These are phyloP conservation scores for Pachycephus smyrnensis DNA, from an alignment of 2,888 invertebrate species.

Conservation along the genomic window DNA sequence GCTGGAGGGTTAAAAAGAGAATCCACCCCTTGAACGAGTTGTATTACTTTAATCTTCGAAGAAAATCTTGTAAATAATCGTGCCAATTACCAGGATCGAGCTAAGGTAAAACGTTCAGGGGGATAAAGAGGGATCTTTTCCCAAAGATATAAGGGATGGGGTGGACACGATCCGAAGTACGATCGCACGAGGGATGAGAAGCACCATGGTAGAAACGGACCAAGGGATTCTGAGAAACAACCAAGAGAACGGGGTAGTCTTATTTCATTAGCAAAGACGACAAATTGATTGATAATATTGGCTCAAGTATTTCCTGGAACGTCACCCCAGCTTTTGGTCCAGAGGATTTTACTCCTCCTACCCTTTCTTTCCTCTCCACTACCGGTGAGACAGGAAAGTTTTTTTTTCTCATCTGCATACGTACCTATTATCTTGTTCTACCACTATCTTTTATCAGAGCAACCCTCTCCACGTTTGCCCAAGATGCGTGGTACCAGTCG, in stretches of 20 bases:
- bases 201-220: conserved; percentile 4
- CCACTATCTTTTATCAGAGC: not conserved
- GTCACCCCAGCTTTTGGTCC: not conserved
- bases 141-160: not conserved
- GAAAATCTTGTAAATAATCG: conserved; percentile 49
- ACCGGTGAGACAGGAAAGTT: not conserved
- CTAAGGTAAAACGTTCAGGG: conserved; percentile 9
- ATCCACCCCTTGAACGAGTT: conserved; percentile 1
- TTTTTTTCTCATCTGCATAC: not conserved
- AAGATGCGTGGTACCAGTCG: conserved; percentile 14
- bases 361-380: not conserved
- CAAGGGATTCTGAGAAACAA: conserved; percentile 11
- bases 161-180: not conserved
- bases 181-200: conserved; percentile 5
- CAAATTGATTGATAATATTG: conserved; percentile 38
- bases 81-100: conserved; percentile 40
- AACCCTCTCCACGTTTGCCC: not conserved
- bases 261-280: conserved; percentile 35
- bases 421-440: not conserved
- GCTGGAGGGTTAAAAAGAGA: not conserved
- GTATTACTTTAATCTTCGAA: conserved; percentile 40
- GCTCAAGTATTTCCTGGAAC: conserved; percentile 9
- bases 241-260: conserved; percentile 24
- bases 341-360: not conserved
- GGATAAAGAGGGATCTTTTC: conserved; percentile 13